These are phyloP conservation scores for Lamellibrachia luymesi DNA, from an alignment of 1,140 invertebrate species.

Conservation along the genomic window DNA sequence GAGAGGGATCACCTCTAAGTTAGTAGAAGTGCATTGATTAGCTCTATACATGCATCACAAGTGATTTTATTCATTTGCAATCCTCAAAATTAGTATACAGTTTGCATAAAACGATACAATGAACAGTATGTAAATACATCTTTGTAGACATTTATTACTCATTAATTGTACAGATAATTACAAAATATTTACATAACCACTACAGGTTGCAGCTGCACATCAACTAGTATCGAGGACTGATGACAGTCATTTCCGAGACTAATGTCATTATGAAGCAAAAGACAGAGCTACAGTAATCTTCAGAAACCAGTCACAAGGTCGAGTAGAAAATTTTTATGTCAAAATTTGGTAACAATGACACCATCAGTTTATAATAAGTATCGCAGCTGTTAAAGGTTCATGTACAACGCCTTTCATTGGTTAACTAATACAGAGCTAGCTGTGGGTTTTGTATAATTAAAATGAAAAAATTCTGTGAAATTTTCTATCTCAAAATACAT, in stretches of 20 bases:
- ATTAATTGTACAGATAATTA: constrained; percentile 1
- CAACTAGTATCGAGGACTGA: background rate
- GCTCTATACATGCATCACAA: too few relatives aligned
- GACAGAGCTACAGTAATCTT: background rate
- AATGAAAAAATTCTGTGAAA: too few relatives aligned
- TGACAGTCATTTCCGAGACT: background rate
- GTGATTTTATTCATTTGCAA: too few relatives aligned
- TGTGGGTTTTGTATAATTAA: too few relatives aligned
- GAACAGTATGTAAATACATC: background rate
- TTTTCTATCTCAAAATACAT: too few relatives aligned
- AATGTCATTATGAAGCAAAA: background rate
- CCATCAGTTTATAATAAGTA: background rate
- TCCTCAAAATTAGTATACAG: too few relatives aligned
- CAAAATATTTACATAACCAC: background rate
- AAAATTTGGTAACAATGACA: background rate
- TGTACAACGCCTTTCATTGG: too few relatives aligned
- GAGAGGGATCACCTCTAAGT: too few relatives aligned
- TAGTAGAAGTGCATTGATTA: too few relatives aligned
- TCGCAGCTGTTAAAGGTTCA: too few relatives aligned
- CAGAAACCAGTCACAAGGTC: background rate
- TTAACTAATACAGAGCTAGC: too few relatives aligned
- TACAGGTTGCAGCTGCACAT: background rate
- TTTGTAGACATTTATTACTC: background rate
- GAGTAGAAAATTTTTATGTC: background rate
- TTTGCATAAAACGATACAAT: background rate